A percentile compares a stretch with the other conserved stretches of the same genome.
Conservation (phyloP, 2,113 vertebrate species). For the Oncorhynchus kisutch region DNA sequence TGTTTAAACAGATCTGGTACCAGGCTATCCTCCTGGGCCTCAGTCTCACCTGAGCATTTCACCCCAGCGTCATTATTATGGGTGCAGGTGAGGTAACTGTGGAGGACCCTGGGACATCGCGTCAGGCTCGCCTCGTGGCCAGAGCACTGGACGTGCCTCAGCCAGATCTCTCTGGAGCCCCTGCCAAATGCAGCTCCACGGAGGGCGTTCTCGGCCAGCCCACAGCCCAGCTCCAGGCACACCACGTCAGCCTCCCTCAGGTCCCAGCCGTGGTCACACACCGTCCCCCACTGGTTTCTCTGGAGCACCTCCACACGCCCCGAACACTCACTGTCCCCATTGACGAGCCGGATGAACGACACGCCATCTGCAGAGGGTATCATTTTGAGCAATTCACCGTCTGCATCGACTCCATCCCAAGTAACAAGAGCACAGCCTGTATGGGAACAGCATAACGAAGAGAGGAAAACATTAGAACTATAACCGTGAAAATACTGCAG, state of each 20-base stretch:
- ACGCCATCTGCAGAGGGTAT: constrained; percentile 42
- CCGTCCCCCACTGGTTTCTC: constrained; percentile 69
- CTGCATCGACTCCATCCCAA: constrained; percentile 55
- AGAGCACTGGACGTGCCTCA: constrained; percentile 62
- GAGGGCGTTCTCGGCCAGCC: constrained; percentile 56
- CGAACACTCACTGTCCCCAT: constrained; percentile 63
- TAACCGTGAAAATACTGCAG: not conserved
- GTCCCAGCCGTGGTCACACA: constrained; percentile 69
- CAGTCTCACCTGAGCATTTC: constrained; percentile 69
- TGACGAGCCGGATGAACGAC: constrained; percentile 53
- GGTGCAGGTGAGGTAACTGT: constrained; percentile 52
- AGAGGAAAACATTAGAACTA: not conserved
- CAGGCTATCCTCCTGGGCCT: not conserved
- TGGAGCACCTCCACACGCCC: constrained; percentile 72
- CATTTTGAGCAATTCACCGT: constrained; percentile 56
- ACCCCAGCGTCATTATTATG: constrained; percentile 67
- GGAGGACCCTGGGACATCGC: constrained; percentile 54
- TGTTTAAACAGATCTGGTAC: not conserved
- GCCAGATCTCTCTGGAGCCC: constrained; percentile 58
- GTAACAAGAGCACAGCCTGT: constrained; percentile 54
- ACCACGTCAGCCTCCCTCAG: constrained; percentile 68
- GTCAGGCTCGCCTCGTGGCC: constrained; percentile 66
- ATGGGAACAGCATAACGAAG: constrained; percentile 2
- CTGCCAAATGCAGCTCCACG: constrained; percentile 39
- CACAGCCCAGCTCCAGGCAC: constrained; percentile 73